Percentiles rank a stretch among this genome's conserved stretches.
Conservation (phyloP, 2,888 invertebrate species). For the Drosophila subquinaria region DNA sequence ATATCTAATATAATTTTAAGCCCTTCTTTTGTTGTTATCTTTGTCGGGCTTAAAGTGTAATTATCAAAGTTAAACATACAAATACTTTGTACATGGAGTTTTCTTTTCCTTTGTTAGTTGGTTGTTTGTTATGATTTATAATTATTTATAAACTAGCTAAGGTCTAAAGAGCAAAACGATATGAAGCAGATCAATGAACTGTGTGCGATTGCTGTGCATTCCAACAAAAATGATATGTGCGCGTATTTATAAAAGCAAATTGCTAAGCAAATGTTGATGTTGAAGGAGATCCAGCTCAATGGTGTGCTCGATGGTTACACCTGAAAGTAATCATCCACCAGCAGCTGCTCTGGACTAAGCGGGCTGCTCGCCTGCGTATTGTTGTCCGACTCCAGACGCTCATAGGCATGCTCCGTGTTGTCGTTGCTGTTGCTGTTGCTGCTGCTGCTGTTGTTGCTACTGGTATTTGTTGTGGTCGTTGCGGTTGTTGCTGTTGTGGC, state of each 20-base stretch:
- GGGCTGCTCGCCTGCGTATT: conserved; percentile 75
- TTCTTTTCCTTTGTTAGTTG: conserved; percentile 9
- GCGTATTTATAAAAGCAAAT: conserved; percentile 5
- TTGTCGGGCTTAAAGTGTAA: conserved; percentile 33
- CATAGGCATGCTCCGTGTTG: conserved; percentile 89
- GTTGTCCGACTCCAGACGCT: conserved; percentile 85
- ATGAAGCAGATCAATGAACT: conserved; percentile 42
- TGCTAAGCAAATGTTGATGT: conserved; percentile 18
- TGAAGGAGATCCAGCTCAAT: conserved; percentile 71
- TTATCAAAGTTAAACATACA: conserved; percentile 63
- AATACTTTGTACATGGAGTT: conserved; percentile 76
- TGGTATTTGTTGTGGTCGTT: conserved; percentile 40
- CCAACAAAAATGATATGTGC: conserved; percentile 21
- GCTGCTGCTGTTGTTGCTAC: conserved; percentile 41
- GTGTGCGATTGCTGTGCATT: conserved; percentile 21
- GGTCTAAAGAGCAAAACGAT: conserved; percentile 67
- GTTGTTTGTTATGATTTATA: conserved; percentile 18
- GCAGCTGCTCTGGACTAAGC: conserved; percentile 66
- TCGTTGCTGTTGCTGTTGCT: conserved; percentile 44
- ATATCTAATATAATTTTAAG: conserved; percentile 8
- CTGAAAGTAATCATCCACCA: conserved; percentile 86
- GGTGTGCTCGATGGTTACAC: conserved; percentile 71
- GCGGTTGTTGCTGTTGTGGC: conserved; percentile 47
- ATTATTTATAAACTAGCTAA: conserved; percentile 50
- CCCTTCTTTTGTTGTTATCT: conserved; percentile 19